A percentile compares a stretch with the other conserved stretches of the same genome.
phyloP scores from a whole-genome alignment of 2,888 invertebrate species.

The Pseudococcus jackbeardsleyi region DNA sequence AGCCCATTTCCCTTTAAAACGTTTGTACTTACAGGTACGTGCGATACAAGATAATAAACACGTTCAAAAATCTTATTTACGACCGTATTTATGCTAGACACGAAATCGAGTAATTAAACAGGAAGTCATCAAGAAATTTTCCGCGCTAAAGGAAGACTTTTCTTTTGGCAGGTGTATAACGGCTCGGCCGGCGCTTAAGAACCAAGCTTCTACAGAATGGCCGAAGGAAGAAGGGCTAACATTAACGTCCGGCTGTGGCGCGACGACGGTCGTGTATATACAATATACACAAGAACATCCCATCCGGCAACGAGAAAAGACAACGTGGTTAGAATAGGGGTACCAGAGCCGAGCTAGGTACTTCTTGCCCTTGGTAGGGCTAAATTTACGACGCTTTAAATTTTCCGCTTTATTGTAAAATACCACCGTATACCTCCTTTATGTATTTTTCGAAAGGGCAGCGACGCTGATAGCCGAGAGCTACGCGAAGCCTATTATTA shows the following conservation, averaged over 20 bases:
- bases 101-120: conserved; percentile 57
- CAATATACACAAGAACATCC: background rate
- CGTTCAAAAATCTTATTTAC: conserved; percentile 49
- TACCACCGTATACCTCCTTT: conserved; percentile 4
- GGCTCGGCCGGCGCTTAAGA: background rate
- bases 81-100: conserved; percentile 18
- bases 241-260: background rate
- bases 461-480: conserved; percentile 57
- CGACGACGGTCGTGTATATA: background rate
- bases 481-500: conserved; percentile 60
- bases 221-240: background rate
- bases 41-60: conserved; percentile 1
- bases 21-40: background rate
- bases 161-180: background rate
- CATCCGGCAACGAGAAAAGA: conserved; percentile 5
- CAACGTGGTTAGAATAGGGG: background rate
- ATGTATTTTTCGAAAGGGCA: conserved; percentile 34
- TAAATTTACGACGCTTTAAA: conserved; percentile 61
- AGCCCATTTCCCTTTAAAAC: no score
- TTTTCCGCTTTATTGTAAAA: conserved; percentile 61
- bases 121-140: conserved; percentile 56
- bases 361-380: background rate
- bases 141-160: background rate
- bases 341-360: background rate
- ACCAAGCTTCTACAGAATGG: no score